Base-by-base conservation (phyloP, 2,797 vertebrate species). In the Vipera ursinii region DNA sequence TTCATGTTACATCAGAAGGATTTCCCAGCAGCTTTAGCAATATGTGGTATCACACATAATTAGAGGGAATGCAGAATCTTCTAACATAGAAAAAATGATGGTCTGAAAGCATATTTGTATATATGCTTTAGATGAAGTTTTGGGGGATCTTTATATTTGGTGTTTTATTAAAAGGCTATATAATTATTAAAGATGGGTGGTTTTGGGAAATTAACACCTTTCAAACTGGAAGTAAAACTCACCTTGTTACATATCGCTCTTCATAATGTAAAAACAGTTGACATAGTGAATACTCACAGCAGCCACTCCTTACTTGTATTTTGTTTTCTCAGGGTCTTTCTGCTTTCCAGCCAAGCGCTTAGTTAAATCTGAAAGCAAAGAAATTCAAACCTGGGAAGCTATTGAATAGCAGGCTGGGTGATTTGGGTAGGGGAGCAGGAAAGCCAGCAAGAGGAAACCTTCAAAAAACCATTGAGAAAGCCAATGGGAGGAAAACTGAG, bases 1-100 rank as follows among this genome's bases (percentile, higher is more conserved):
- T 90, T 95, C 92, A 65, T 92, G 48, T 90, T 51, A 51, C 85
- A 90, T 89, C 94, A 44, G 17, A 94, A 95, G 88, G 78, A 94
- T 94, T 78, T 89, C 48, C 53, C 94, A 92, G 55, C 15, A 44
- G 53, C 48, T 93, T 94, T 93, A 94, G 53, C 48, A 94, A 88
- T 92, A 61, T 88, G 26, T 94, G 48, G 38, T 87, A 55, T 17
- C 93, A 8, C 78, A 92, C 91, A 73, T 28, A 87, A 92, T 94
- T 93, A 55, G 92, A 93, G 32, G 26, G 14, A 61, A 89, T 26
- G 15, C 32, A 24, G 6, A 6, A 22, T 59, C 88, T 51, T 32
- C 48, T 53, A 53, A 89, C 63, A 56, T 44, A 3, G 26, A 55
- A 1, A 15, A 61, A 22, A 26, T 38, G 24, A 0, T 60, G 4